These are phyloP conservation scores for Tromatobia lineatoria DNA, from an alignment of 2,888 invertebrate genomes.

Conservation along the genomic window DNA sequence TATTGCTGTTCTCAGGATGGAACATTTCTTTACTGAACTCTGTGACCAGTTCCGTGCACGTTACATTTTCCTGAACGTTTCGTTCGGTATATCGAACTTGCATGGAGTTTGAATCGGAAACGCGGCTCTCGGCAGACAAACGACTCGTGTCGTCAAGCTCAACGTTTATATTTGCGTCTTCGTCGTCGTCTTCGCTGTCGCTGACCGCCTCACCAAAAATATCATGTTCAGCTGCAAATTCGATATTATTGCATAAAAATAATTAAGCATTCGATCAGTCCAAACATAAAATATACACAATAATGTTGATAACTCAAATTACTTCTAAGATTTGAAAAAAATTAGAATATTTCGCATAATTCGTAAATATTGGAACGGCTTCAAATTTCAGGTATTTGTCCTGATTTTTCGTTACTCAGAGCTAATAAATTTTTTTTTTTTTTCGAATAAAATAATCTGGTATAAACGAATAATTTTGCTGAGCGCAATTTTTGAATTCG, in stretches of 20 bases:
- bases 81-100: conserved; percentile 84
- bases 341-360: too few species aligned
- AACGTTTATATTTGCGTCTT: conserved; percentile 89
- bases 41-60: conserved; percentile 86
- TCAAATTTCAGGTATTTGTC: too few species aligned
- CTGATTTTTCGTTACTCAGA: too few species aligned
- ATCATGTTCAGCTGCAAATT: conserved; percentile 90
- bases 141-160: conserved; percentile 93
- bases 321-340: neutral
- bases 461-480: neutral
- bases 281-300: neutral
- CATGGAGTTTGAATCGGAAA: conserved; percentile 90
- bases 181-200: conserved; percentile 95
- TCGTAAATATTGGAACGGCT: too few species aligned
- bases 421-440: too few species aligned
- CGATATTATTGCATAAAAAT: conserved; percentile 10
- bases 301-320: neutral
- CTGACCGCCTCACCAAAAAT: conserved; percentile 97
- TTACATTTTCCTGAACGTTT: conserved; percentile 71
- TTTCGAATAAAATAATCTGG: too few species aligned
- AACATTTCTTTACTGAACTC: conserved; percentile 89
- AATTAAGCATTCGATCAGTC: neutral
- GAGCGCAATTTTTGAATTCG: neutral
- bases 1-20: conserved; percentile 77
- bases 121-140: conserved; percentile 90